These are phyloP conservation scores for Ptilonorhynchus violaceus DNA, from an alignment of 2,113 vertebrate species.

Conservation along the genomic window DNA sequence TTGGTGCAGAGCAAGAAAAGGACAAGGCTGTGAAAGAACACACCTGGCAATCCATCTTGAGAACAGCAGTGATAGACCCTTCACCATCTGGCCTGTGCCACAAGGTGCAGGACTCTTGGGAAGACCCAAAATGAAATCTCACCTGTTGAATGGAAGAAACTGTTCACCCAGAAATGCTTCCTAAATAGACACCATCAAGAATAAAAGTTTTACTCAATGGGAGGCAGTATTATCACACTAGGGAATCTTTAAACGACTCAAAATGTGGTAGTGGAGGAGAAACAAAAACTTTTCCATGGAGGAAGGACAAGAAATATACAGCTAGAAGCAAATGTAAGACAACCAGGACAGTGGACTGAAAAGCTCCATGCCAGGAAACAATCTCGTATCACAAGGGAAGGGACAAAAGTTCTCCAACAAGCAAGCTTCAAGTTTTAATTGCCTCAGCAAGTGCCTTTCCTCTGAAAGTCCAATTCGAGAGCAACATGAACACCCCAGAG, in stretches of 20 bases:
- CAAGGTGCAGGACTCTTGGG: neutral
- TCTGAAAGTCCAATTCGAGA: neutral
- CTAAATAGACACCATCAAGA: neutral
- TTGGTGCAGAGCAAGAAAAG: neutral
- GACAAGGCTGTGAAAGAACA: neutral
- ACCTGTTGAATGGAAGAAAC: neutral
- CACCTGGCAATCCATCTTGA: neutral
- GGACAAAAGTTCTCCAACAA: neutral
- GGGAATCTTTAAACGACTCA: neutral
- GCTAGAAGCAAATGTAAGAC: neutral
- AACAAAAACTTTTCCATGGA: neutral
- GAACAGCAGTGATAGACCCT: neutral
- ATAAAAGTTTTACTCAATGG: neutral
- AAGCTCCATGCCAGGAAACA: neutral
- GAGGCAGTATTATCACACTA: neutral
- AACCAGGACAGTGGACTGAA: neutral
- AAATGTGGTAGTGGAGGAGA: neutral
- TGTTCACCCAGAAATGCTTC: neutral
- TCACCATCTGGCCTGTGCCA: neutral
- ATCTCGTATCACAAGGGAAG: neutral
- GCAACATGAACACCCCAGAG: rapidly evolving
- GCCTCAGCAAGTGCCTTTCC: neutral
- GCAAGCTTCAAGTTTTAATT: neutral
- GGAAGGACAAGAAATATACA: neutral
- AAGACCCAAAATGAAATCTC: neutral